These are phyloP conservation scores for Meleagris gallopavo DNA, from an alignment of 2,113 vertebrate species.

Conservation along the genomic window DNA sequence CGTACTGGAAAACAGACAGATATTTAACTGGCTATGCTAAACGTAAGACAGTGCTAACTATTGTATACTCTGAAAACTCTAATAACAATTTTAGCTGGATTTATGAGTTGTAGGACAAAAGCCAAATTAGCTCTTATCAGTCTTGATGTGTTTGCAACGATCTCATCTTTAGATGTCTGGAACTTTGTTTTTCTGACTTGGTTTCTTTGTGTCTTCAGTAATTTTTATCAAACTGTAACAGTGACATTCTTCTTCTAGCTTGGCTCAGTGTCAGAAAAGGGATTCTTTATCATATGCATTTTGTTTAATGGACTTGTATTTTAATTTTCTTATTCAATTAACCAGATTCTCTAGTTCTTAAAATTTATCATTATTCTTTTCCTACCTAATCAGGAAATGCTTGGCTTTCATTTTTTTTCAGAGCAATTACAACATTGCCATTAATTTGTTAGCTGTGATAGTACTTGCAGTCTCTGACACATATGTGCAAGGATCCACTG, in stretches of 20 bases:
- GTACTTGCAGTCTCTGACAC: background rate
- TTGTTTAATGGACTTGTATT: background rate
- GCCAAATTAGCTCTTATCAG: constrained; percentile 43
- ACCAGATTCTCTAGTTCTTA: background rate
- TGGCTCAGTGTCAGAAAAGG: background rate
- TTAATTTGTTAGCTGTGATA: background rate
- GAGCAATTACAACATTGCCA: background rate
- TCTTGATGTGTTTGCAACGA: constrained; percentile 1
- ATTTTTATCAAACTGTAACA: constrained; percentile 31
- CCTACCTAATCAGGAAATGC: background rate
- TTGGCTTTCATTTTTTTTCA: background rate
- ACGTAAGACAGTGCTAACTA: background rate
- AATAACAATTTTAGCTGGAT: constrained; percentile 18
- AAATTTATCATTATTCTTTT: background rate
- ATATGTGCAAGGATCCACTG: rapidly evolving
- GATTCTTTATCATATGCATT: background rate
- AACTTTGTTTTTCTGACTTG: constrained; percentile 43
- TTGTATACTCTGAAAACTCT: background rate
- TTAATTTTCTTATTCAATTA: constrained; percentile 5
- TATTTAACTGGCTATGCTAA: background rate
- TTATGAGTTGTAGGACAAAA: constrained; percentile 24
- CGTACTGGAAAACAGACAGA: background rate
- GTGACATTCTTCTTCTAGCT: constrained; percentile 1
- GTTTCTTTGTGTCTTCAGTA: constrained; percentile 10
- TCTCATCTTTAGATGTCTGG: constrained; percentile 60